These are phyloP conservation scores for Pycnonotus jocosus DNA, from an alignment of 2,113 vertebrate species.

Conservation along the genomic window DNA sequence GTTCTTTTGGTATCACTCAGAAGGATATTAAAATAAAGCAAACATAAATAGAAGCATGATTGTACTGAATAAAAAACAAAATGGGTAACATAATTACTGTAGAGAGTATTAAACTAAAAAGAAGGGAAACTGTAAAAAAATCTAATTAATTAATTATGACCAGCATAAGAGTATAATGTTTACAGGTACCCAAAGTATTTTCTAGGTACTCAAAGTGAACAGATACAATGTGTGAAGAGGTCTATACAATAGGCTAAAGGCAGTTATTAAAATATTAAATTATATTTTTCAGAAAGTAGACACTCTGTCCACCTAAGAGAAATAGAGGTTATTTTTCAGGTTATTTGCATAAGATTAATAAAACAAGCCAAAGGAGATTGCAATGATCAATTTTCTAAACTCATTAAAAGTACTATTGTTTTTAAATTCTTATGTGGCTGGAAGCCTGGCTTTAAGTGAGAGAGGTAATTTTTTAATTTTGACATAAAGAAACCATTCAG, in stretches of 20 bases:
- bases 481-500: not conserved
- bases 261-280: not conserved
- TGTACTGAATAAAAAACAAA: not conserved
- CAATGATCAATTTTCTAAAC: not conserved
- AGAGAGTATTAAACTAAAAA: not conserved
- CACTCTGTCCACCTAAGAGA: not conserved
- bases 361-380: not conserved
- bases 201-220: not conserved
- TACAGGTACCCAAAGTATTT: not conserved
- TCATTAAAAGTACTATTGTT: not conserved
- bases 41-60: not conserved
- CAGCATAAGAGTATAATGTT: not conserved
- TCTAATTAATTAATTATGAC: not conserved
- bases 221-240: not conserved
- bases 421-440: not conserved
- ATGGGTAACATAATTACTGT: not conserved
- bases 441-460: not conserved
- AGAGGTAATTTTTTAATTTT: not conserved
- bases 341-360: not conserved
- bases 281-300: not conserved
- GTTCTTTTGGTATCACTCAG: not conserved
- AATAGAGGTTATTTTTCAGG: not conserved
- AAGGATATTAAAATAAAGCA: not conserved
- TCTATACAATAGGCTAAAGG: not conserved
- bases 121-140: not conserved